Evolutionary conservation across 2,888 invertebrate species (phyloP).

Genomic region (Ethmia dodecea): DNA sequence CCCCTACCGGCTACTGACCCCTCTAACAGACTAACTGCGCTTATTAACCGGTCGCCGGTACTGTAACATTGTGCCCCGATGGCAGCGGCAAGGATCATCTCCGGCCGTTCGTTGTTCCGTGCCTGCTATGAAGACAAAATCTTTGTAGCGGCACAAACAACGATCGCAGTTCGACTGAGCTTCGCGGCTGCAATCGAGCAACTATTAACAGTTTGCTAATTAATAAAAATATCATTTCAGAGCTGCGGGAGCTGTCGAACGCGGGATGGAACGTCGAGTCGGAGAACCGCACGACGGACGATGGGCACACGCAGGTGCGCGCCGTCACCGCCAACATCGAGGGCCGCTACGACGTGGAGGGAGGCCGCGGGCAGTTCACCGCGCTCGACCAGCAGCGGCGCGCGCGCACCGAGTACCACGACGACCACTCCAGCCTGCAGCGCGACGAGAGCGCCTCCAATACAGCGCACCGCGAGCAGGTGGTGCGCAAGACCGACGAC

Average conservation of each 20-base stretch:
- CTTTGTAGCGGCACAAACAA: too few relatives aligned
- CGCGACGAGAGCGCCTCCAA: slow-evolving; percentile 53
- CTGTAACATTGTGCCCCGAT: too few relatives aligned
- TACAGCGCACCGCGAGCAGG: slow-evolving; percentile 56
- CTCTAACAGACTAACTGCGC: slow-evolving; percentile 55
- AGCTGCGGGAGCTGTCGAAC: slow-evolving; percentile 65
- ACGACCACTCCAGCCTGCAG: slow-evolving; percentile 58
- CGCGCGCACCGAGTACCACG: slow-evolving; percentile 63
- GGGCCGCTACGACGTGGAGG: slow-evolving; percentile 80
- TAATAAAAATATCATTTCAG: slow-evolving; percentile 41
- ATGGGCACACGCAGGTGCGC: slow-evolving; percentile 80
- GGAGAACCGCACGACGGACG: slow-evolving; percentile 78
- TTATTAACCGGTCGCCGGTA: slow-evolving; percentile 54
- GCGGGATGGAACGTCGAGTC: slow-evolving; percentile 83
- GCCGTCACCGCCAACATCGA: slow-evolving; percentile 80
- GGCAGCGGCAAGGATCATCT: too few relatives aligned
- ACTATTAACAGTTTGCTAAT: too few relatives aligned
- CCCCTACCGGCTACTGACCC: slow-evolving; percentile 21
- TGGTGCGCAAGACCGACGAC: slow-evolving; percentile 56
- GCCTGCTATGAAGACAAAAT: too few relatives aligned
- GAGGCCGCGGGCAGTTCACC: slow-evolving; percentile 80
- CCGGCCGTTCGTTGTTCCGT: too few relatives aligned
- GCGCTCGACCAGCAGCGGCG: slow-evolving; percentile 80
- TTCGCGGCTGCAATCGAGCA: too few relatives aligned
- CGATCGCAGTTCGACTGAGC: too few relatives aligned